These are phyloP conservation scores for Cecropterus lyciades DNA, from an alignment of 1,140 invertebrate genomes.

Conservation along the genomic window DNA sequence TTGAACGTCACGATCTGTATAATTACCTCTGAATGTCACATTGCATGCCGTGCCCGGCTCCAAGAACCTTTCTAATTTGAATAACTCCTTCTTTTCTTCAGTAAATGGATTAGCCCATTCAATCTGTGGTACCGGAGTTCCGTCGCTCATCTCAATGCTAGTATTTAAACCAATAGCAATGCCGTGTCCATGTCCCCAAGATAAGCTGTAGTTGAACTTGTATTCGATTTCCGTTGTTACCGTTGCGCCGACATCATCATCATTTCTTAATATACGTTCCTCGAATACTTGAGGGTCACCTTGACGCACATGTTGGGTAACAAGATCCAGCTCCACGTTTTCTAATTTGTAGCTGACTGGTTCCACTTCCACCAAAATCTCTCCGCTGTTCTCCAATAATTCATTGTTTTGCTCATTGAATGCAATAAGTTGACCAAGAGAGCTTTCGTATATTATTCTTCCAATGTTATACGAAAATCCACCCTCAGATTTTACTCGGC, in stretches of 20 bases:
- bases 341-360: conserved; percentile 90
- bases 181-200: conserved; percentile 91
- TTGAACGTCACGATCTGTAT: conserved; percentile 88
- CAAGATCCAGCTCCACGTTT: conserved; percentile 86
- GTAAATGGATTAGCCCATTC: conserved; percentile 88
- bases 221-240: conserved; percentile 90
- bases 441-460: conserved; percentile 86
- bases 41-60: conserved; percentile 91
- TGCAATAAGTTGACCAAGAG: conserved; percentile 87
- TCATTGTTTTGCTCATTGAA: conserved; percentile 86
- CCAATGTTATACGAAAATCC: conserved; percentile 87
- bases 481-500: conserved; percentile 77
- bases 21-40: conserved; percentile 89
- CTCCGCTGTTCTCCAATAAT: conserved; percentile 86
- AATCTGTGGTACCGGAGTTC: conserved; percentile 84
- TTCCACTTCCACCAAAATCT: conserved; percentile 91
- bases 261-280: conserved; percentile 86
- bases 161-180: conserved; percentile 90
- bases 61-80: conserved; percentile 86
- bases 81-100: conserved; percentile 85
- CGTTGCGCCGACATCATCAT: conserved; percentile 79
- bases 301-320: conserved; percentile 84
- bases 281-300: conserved; percentile 84
- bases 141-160: conserved; percentile 86
- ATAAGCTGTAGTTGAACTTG: conserved; percentile 87